Conservation (phyloP, 2,113 vertebrate species). For the Pelobates fuscus region DNA sequence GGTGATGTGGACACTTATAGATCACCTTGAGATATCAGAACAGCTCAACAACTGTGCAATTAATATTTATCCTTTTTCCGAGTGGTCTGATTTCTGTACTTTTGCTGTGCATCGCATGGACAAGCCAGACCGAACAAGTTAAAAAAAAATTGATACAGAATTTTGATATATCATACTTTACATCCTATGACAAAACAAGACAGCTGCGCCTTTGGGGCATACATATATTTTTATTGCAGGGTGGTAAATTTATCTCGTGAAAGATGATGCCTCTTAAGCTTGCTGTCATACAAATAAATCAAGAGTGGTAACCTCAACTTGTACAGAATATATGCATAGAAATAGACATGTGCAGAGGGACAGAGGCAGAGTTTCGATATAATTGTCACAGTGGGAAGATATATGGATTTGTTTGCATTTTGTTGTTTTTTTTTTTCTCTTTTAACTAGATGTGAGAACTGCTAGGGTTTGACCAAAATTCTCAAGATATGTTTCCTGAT, state of each 20-base stretch:
- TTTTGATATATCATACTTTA: constrained; percentile 31
- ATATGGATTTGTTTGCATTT: too few species aligned
- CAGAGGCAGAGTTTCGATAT: too few species aligned
- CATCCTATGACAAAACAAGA: constrained; percentile 16
- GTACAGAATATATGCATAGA: background rate
- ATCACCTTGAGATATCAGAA: constrained; percentile 22
- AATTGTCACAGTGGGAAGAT: too few species aligned
- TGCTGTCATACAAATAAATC: constrained; percentile 32
- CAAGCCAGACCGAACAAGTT: background rate
- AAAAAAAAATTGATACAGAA: constrained; percentile 26
- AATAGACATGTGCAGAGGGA: background rate
- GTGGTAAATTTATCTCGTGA: constrained; percentile 31
- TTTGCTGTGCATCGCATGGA: background rate
- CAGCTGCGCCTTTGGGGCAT: constrained; percentile 2
- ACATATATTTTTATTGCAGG: constrained; percentile 27
- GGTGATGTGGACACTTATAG: background rate
- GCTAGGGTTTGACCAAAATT: too few species aligned
- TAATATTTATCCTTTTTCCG: background rate
- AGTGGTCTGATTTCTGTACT: background rate
- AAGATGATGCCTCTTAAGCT: constrained; percentile 13
- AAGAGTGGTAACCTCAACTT: constrained; percentile 12
- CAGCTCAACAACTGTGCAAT: background rate
- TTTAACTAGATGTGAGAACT: too few species aligned
- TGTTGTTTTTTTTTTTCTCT: too few species aligned
- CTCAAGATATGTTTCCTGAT: too few species aligned